Base-by-base conservation (phyloP, 2,797 vertebrate genomes). In the Peromyscus melanophrys region DNA sequence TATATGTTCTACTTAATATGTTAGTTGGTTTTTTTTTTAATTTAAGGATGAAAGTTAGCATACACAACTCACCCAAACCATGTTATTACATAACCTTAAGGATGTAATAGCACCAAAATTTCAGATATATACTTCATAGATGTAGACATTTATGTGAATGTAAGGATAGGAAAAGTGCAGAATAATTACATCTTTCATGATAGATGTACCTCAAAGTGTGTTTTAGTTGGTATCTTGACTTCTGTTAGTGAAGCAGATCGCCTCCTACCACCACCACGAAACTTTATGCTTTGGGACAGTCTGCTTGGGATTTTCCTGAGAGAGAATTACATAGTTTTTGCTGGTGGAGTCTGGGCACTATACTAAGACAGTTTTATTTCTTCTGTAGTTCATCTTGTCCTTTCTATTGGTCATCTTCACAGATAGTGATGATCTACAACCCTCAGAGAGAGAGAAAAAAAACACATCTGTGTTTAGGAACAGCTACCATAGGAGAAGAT, bases 1-100 rank as follows among this genome's bases (percentile, higher is more conserved):
- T 65, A 86, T 73, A 71, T 94, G 21, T 71, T 87, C 21, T 6
- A 95, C 17, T 9, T n/a, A 82, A 37, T 69, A 77, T 12, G 25
- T 67, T 49, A 89, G 1, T 52, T 52, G 49, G 2, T 4, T 57
- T 63, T 57, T 71, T 77, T 94, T n/a, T 92, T 89, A 61, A 80
- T 92, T 94, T 85, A 92, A 77, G 16, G 59, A 29, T 89, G 27
- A 93, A 96, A 96, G 63, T 78, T 77, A 94, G 6, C 27, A 59
- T 19, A 77, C 80, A 5, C 49, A 78, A 11, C 85, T 96, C 65
- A 90, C 57, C n/a, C 23, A 89, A 27, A 1, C 23, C 17, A 67
- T 57, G 37, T 46, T 81, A 49, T 75, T 49, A 57, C 55, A 67
- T 61, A 80, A 7, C 2, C 6, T 85, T 88, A 90, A 83, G 29